Base-by-base conservation (phyloP, 2,888 invertebrate genomes). In the Luffia ferchaultella region DNA sequence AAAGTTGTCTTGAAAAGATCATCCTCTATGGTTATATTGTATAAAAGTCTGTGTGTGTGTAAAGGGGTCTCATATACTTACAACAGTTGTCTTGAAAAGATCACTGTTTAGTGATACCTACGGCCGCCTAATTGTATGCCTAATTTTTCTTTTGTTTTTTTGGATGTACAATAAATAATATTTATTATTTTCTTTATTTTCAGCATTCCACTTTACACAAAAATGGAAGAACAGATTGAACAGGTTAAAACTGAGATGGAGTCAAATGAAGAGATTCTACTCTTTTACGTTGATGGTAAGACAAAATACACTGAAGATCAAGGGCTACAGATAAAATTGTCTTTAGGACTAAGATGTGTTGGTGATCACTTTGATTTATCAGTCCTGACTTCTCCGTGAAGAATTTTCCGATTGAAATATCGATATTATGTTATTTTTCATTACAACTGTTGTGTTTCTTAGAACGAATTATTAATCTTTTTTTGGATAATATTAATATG, bases 241-340 rank as follows among this genome's bases (percentile, higher is more conserved):
- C n/a, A n/a, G n/a, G 70, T 80, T 2, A 80, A 80, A 60, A 71
- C 74, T 1, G 82, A 80, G 55, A 63, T 73, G 50, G 73, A 76
- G 40, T 62, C 67, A 0, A 76, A 76, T 62, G 79, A 77, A 16
- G 78, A 80, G 50, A 76, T 82, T 53, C 57, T 82, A 15, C 59
- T 82, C n/a, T 82, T 71, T 52, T 82, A 79, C 65, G 74, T 82
- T 45, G 75, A 80, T 60, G 79, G 82, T 82, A 63, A 69, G n/a
- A n/a, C n/a, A n/a, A n/a, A n/a, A n/a, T n/a, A n/a, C n/a, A n/a
- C n/a, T n/a, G n/a, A n/a, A n/a, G n/a, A 68, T 46, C 20, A 20
- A 17, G 42, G 47, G 42, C 47, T 47, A 18, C 15, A 30, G 20
- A 30, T 30, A 2, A 18, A 18, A 20, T n/a, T n/a, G 44, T n/a